Conservation (phyloP, 2,113 vertebrate genomes). For the Peucedramus taeniatus region DNA sequence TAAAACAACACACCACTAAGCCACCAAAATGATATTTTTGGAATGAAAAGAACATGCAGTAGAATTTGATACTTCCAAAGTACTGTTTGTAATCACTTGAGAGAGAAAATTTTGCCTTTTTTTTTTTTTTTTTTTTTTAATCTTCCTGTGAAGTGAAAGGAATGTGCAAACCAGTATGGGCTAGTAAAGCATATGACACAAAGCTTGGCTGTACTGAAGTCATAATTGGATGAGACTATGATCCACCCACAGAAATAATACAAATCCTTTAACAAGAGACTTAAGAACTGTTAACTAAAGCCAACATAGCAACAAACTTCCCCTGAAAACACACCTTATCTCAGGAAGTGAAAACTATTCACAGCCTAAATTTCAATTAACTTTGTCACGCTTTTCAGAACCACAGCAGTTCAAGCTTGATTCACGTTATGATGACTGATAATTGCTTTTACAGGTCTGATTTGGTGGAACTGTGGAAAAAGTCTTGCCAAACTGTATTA, state of each 20-base stretch:
- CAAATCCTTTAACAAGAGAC: conserved; percentile 67
- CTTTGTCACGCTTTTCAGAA: conserved; percentile 54
- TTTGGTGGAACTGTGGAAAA: conserved; percentile 56
- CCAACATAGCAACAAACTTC: conserved; percentile 61
- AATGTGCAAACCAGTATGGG: conserved; percentile 60
- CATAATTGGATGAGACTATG: conserved; percentile 64
- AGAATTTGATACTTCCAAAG: conserved; percentile 44
- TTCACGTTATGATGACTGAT: conserved; percentile 38
- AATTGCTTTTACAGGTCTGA: conserved; percentile 48
- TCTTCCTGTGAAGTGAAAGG: conserved; percentile 41
- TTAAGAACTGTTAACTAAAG: conserved; percentile 61
- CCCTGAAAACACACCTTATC: conserved; percentile 57
- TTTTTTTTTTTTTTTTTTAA: neutral
- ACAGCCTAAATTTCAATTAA: conserved; percentile 53
- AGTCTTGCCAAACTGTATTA: conserved; percentile 50
- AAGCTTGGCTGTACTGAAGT: conserved; percentile 63
- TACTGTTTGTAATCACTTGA: conserved; percentile 16
- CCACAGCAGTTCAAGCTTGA: conserved; percentile 30
- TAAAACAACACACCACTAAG: conserved; percentile 8
- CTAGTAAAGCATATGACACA: conserved; percentile 65
- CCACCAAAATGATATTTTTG: conserved; percentile 40
- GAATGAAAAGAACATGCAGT: conserved; percentile 2
- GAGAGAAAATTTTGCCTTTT: neutral
- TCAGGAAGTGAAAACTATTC: conserved; percentile 52
- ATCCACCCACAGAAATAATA: conserved; percentile 68